These are phyloP conservation scores for Microtus pennsylvanicus DNA, from an alignment of 2,113 vertebrate species.

Conservation along the genomic window DNA sequence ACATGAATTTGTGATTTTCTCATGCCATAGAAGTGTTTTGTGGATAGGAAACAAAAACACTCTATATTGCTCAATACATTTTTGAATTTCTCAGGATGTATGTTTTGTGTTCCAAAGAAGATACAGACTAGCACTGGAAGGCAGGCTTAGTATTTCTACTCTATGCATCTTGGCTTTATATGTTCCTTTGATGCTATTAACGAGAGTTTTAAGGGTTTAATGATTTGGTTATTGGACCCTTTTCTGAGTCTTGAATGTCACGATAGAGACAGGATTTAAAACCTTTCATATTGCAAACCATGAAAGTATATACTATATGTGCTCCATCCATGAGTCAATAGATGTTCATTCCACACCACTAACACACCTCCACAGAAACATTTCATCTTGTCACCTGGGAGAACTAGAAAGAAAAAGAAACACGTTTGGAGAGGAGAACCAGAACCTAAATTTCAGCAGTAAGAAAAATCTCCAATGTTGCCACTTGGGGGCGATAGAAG, in stretches of 20 bases:
- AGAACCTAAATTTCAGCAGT: neutral
- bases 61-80: neutral
- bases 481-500: slow-evolving; percentile 72
- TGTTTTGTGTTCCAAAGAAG: slow-evolving; percentile 10
- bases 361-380: neutral
- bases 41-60: neutral
- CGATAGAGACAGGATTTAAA: neutral
- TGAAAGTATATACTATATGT: neutral
- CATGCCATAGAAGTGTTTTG: neutral
- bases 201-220: neutral
- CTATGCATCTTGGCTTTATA: neutral
- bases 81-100: neutral
- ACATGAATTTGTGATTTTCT: neutral
- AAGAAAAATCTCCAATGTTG: neutral
- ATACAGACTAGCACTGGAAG: neutral
- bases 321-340: neutral
- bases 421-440: neutral
- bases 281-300: slow-evolving; percentile 20
- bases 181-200: neutral
- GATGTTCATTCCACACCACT: neutral
- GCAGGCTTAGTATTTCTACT: neutral
- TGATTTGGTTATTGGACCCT: neutral
- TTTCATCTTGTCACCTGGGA: neutral
- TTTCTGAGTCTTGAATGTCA: neutral
- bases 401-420: neutral